Conservation (phyloP, 2,797 vertebrate species). For the Enteromius viviparus region DNA sequence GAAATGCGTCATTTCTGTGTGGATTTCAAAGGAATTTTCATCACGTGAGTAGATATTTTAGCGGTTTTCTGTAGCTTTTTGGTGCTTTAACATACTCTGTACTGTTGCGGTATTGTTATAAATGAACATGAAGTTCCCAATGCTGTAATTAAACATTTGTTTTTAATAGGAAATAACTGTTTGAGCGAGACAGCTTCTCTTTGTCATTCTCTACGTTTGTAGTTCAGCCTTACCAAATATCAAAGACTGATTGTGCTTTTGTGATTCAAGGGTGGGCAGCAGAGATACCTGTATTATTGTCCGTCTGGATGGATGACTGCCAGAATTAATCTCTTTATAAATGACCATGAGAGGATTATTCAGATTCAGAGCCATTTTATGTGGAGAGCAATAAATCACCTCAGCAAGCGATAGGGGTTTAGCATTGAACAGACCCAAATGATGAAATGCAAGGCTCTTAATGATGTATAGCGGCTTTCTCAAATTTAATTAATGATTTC, state of each 20-base stretch:
- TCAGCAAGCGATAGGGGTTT: background rate
- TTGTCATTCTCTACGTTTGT: background rate
- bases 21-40: constrained; percentile 36
- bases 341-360: constrained; percentile 33
- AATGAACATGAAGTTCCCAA: background rate
- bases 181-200: background rate
- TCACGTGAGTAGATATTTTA: constrained; percentile 40
- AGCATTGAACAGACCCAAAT: constrained; percentile 4
- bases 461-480: constrained; percentile 1
- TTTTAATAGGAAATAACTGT: background rate
- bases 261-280: background rate
- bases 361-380: constrained; percentile 14
- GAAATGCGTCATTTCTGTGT: constrained; percentile 47
- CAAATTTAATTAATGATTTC: background rate
- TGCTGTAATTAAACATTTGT: background rate
- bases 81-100: background rate
- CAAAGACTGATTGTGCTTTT: constrained; percentile 11
- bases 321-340: constrained; percentile 27
- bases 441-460: constrained; percentile 14
- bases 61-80: background rate
- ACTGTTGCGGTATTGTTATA: background rate
- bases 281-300: constrained; percentile 26
- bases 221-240: constrained; percentile 16
- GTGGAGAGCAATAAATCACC: constrained; percentile 20
- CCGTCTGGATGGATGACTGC: constrained; percentile 20